Evolutionary conservation across 2,113 vertebrate genomes (phyloP).

Genomic region (Peromyscus maniculatus): DNA sequence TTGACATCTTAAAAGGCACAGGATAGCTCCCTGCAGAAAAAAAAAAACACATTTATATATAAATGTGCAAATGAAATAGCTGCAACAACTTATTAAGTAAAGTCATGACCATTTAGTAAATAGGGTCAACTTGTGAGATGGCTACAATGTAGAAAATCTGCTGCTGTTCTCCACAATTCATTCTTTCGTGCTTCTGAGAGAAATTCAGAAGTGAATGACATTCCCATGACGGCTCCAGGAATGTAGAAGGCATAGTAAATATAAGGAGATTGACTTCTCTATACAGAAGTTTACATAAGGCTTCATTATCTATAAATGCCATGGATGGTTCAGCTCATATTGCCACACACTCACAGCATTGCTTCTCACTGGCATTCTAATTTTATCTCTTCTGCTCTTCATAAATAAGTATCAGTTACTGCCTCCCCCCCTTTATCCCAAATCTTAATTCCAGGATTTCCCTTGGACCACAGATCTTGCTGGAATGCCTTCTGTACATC

Average conservation of each 20-base stretch:
- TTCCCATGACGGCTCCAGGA: background rate
- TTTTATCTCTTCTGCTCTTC: background rate
- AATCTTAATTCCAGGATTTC: conserved; percentile 16
- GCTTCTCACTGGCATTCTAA: background rate
- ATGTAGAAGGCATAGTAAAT: background rate
- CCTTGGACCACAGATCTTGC: background rate
- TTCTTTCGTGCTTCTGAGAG: background rate
- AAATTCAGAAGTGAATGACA: background rate
- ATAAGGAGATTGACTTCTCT: background rate
- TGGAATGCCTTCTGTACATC: background rate
- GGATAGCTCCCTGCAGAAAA: background rate
- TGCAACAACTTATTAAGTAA: conserved; percentile 40
- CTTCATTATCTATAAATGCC: conserved; percentile 24
- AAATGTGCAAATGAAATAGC: background rate
- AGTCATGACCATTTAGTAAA: background rate
- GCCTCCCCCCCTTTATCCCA: conserved; percentile 32
- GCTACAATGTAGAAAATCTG: background rate
- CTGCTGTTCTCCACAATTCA: background rate
- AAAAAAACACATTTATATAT: background rate
- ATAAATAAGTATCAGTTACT: background rate
- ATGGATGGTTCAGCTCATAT: background rate
- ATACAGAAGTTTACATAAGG: background rate
- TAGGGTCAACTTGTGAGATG: background rate
- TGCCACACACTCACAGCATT: background rate
- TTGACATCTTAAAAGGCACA: background rate